Evolutionary conservation across 2,113 vertebrate species (phyloP).

Genomic region (Platycercus adscitus): DNA sequence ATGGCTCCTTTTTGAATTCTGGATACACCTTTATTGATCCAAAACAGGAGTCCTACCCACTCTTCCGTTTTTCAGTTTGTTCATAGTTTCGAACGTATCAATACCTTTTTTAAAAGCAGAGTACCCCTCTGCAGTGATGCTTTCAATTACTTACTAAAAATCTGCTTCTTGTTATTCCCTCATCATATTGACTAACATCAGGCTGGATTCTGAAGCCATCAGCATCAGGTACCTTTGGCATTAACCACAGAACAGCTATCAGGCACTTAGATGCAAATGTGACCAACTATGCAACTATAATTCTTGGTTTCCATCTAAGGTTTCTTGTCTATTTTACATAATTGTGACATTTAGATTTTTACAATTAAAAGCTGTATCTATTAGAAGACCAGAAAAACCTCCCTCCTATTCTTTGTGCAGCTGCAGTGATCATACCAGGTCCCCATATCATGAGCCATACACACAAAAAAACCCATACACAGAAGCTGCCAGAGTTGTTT

Average conservation of each 20-base stretch:
- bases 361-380: background rate
- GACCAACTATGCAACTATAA: background rate
- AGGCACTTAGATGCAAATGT: background rate
- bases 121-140: background rate
- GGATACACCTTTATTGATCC: background rate
- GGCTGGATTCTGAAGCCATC: background rate
- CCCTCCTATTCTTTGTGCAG: background rate
- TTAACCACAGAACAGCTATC: background rate
- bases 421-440: background rate
- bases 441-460: background rate
- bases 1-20: background rate
- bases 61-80: background rate
- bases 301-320: background rate
- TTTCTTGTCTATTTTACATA: background rate
- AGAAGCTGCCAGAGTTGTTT: background rate
- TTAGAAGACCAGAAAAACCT: background rate
- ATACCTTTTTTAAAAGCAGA: background rate
- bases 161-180: background rate
- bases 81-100: background rate
- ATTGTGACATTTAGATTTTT: background rate
- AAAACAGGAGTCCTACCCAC: background rate
- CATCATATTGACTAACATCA: background rate
- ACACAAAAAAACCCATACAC: background rate
- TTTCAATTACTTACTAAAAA: background rate
- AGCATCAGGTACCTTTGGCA: background rate